A percentile compares a stretch with the other conserved stretches of the same genome.
Evolutionary conservation across 2,888 invertebrate genomes (phyloP).

Genomic region (Tetragonisca angustula): DNA sequence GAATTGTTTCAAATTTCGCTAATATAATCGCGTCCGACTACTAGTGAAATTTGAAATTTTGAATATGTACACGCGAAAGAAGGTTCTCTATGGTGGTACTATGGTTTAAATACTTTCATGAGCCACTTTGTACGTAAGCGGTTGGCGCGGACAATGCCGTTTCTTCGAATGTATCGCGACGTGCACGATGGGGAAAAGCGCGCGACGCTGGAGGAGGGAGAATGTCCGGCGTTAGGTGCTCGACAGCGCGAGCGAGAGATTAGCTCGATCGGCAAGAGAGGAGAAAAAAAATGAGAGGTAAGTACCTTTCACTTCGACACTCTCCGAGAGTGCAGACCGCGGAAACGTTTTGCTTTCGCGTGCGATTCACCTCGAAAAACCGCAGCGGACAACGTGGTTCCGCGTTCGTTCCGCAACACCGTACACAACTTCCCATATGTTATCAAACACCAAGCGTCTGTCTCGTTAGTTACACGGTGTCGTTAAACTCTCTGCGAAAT

Average conservation of each 20-base stretch:
- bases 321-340: conserved; percentile 59
- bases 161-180: conserved; percentile 26
- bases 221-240: conserved; percentile 3
- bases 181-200: conserved; percentile 18
- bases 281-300: conserved; percentile 36
- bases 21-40: neutral
- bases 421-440: conserved; percentile 37
- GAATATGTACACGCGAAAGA: neutral
- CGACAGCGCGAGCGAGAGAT: conserved; percentile 14
- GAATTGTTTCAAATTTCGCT: neutral
- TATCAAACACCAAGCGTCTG: neutral
- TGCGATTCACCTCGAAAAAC: conserved; percentile 62
- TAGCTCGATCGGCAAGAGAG: conserved; percentile 28
- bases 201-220: neutral
- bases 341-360: conserved; percentile 64
- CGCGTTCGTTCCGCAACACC: conserved; percentile 52
- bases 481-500: conserved; percentile 3
- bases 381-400: conserved; percentile 47
- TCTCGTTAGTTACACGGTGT: conserved; percentile 3
- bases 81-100: neutral
- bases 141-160: conserved; percentile 8
- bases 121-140: neutral
- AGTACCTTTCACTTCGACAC: conserved; percentile 58
- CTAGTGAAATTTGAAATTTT: neutral
- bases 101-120: neutral